Evolutionary conservation across 2,888 invertebrate genomes (phyloP).

Genomic region (Nephrotoma appendiculata): DNA sequence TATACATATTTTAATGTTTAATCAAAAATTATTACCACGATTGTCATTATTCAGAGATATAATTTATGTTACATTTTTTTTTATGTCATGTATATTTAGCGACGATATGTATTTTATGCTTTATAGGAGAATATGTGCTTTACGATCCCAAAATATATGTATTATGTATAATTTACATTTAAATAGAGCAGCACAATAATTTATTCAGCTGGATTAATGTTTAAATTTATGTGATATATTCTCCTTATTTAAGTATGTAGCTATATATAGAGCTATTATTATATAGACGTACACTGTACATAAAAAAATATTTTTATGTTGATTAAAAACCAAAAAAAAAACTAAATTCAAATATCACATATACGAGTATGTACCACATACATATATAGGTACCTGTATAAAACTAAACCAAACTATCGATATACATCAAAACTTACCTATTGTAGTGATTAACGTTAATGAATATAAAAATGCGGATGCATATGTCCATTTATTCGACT

Average conservation of each 20-base stretch:
- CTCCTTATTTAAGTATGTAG: background rate
- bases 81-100: background rate
- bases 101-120: background rate
- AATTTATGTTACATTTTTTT: background rate
- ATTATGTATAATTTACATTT: background rate
- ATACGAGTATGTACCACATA: slow-evolving; percentile 12
- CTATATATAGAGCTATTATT: background rate
- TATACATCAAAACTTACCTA: slow-evolving; percentile 48
- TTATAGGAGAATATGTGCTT: background rate
- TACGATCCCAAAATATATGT: background rate
- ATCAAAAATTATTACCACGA: background rate
- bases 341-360: background rate
- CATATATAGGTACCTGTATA: slow-evolving; percentile 2
- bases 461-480: slow-evolving; percentile 87
- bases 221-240: background rate
- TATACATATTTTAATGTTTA: background rate
- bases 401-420: background rate
- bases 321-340: background rate
- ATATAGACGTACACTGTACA: background rate
- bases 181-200: background rate
- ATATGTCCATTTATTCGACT: slow-evolving; percentile 72
- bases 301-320: background rate
- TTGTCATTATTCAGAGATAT: background rate
- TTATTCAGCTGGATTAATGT: background rate
- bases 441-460: slow-evolving; percentile 84